These are phyloP conservation scores for Pygmarrhopalites habei DNA, from an alignment of 1,140 invertebrate genomes.

Conservation along the genomic window DNA sequence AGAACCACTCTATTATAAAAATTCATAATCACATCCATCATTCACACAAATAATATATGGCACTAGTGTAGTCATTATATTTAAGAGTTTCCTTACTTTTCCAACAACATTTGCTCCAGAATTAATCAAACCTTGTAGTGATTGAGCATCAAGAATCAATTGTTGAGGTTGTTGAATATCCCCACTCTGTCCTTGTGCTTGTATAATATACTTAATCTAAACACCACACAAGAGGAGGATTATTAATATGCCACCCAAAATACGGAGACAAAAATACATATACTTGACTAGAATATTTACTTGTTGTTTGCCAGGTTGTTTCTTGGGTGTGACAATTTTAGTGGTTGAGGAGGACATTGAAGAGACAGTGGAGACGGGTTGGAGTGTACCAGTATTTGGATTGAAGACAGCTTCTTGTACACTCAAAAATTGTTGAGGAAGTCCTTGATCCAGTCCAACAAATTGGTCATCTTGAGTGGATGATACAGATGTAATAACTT, in stretches of 20 bases:
- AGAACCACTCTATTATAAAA: conserved; percentile 15
- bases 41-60: no score
- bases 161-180: conserved; percentile 28
- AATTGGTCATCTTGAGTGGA: conserved; percentile 22
- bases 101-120: not conserved
- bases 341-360: conserved; percentile 2
- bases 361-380: conserved; percentile 29
- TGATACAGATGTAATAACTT: conserved; percentile 34
- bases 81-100: not conserved
- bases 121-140: conserved; percentile 30
- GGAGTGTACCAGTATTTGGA: conserved; percentile 36
- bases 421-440: conserved; percentile 31
- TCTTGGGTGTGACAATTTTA: conserved; percentile 10
- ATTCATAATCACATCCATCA: no score
- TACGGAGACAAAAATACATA: no score
- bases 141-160: conserved; percentile 31
- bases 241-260: no score
- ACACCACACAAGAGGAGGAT: no score
- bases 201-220: no score
- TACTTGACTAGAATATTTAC: no score
- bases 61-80: not conserved
- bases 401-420: conserved; percentile 37
- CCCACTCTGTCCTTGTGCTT: no score
- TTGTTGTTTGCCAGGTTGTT: conserved; percentile 4
- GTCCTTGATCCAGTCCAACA: conserved; percentile 6